phyloP scores from a whole-genome alignment of 2,113 vertebrate genomes.

The Kryptolebias marmoratus region DNA sequence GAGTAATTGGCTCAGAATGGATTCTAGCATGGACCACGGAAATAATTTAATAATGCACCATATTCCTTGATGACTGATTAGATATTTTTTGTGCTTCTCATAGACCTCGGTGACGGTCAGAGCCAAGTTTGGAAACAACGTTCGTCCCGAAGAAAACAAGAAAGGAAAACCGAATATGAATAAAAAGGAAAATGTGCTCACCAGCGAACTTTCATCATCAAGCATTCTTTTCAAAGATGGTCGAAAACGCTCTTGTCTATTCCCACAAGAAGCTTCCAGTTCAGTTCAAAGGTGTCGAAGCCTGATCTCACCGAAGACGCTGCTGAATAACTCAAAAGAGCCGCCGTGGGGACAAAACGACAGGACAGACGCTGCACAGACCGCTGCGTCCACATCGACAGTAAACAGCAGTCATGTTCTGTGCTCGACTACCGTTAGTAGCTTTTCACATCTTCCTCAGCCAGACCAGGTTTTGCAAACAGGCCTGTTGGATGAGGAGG shows the following conservation, averaged over 20 bases:
- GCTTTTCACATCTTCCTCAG: constrained; percentile 67
- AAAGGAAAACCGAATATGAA: constrained; percentile 7
- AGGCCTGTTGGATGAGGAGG: constrained; percentile 75
- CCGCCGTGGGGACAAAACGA: constrained; percentile 5
- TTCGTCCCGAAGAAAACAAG: constrained; percentile 14
- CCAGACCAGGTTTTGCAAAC: constrained; percentile 65
- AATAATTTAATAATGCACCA: too few species aligned
- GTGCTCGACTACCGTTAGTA: constrained; percentile 83
- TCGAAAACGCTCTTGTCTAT: constrained; percentile 10
- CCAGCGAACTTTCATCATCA: constrained; percentile 9
- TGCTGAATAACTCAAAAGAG: constrained; percentile 56
- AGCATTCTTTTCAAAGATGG: not conserved
- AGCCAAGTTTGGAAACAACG: constrained; percentile 24
- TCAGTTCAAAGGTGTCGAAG: constrained; percentile 42
- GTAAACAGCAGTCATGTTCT: constrained; percentile 72
- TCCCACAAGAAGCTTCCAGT: not conserved
- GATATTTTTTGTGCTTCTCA: constrained; percentile 13
- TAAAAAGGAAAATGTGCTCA: not conserved
- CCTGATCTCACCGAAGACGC: constrained; percentile 56
- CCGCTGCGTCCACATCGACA: constrained; percentile 5
- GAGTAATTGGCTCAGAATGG: too few species aligned
- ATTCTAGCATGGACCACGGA: too few species aligned
- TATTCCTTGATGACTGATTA: not conserved
- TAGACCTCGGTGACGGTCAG: constrained; percentile 60
- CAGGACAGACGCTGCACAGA: not conserved